Conservation (phyloP, 2,888 invertebrate species). For the Agapetus fuscipes region DNA sequence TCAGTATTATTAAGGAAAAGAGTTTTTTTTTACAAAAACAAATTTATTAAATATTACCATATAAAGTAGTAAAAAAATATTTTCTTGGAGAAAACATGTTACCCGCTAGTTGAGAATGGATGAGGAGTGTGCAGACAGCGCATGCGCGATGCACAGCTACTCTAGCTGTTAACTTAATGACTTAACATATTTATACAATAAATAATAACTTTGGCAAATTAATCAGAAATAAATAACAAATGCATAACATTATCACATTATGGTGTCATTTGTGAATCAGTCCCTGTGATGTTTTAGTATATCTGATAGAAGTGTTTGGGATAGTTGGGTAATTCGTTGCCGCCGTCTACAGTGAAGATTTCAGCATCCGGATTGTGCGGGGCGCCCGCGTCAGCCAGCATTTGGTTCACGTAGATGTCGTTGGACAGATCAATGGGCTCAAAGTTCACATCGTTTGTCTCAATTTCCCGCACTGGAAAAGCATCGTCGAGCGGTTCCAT, state of each 20-base stretch:
- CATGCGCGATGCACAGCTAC: too few relatives aligned
- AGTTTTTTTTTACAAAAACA: too few relatives aligned
- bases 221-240: conserved; percentile 9
- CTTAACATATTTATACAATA: conserved; percentile 11
- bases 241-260: too few relatives aligned
- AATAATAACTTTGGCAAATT: conserved; percentile 21
- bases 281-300: too few relatives aligned
- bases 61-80: too few relatives aligned
- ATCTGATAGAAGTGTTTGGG: neutral
- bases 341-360: conserved; percentile 19
- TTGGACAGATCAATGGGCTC: conserved; percentile 29
- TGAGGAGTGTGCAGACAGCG: too few relatives aligned
- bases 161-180: too few relatives aligned
- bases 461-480: conserved; percentile 10
- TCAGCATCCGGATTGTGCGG: conserved; percentile 33
- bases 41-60: too few relatives aligned
- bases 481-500: conserved; percentile 3
- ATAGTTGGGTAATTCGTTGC: neutral
- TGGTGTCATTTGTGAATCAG: too few relatives aligned
- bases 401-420: conserved; percentile 33
- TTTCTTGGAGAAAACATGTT: too few relatives aligned
- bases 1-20: too few relatives aligned
- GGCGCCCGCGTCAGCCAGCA: conserved; percentile 28
- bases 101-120: too few relatives aligned
- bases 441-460: conserved; percentile 15